These are phyloP conservation scores for Salvator merianae DNA, from an alignment of 2,113 vertebrate species.

Conservation along the genomic window DNA sequence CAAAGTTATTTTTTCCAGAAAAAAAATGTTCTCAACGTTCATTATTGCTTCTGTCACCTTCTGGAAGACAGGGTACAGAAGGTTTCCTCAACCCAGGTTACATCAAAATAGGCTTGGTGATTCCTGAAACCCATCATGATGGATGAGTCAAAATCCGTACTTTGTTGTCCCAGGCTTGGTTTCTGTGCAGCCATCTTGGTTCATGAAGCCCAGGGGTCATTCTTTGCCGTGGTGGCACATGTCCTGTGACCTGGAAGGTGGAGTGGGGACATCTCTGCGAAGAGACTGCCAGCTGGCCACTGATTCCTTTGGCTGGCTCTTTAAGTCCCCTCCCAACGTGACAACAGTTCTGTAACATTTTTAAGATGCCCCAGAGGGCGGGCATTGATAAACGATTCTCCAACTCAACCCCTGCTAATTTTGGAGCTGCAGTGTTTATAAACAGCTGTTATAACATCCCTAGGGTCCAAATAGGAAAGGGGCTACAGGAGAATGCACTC, in stretches of 20 bases:
- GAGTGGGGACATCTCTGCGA: background rate
- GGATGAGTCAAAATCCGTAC: background rate
- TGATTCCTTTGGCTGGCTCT: background rate
- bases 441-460: slow-evolving; percentile 68
- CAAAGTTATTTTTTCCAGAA: no score
- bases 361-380: slow-evolving; percentile 50
- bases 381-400: slow-evolving; percentile 45
- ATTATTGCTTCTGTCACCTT: background rate
- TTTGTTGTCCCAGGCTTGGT: background rate
- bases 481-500: slow-evolving; percentile 18
- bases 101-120: background rate
- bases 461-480: slow-evolving; percentile 37
- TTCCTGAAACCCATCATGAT: background rate
- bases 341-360: slow-evolving; percentile 48
- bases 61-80: background rate
- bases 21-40: no score
- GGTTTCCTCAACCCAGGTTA: background rate
- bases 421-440: slow-evolving; percentile 64
- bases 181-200: slow-evolving; percentile 1
- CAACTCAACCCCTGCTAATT: slow-evolving; percentile 48
- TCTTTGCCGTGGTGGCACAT: background rate
- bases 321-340: slow-evolving; percentile 27
- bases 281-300: slow-evolving; percentile 29
- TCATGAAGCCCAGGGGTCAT: background rate
- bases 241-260: background rate